phyloP scores from a whole-genome alignment of 2,113 vertebrate species.

The Cyprinodon variegatus region DNA sequence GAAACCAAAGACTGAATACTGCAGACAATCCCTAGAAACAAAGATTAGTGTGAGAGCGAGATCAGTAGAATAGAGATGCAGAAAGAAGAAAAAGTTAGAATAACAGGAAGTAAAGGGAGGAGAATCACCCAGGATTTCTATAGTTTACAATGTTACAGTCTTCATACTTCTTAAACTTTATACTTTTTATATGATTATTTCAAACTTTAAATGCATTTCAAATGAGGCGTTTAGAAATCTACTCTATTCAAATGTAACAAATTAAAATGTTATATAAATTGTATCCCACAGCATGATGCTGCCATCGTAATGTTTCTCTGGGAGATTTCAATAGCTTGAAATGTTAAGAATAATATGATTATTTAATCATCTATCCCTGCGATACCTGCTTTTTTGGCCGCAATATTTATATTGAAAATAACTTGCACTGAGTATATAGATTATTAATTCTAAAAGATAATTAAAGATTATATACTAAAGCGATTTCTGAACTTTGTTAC shows the following conservation, averaged over 20 bases:
- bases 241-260: no score
- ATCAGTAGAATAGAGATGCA: slow-evolving; percentile 1
- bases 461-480: not conserved
- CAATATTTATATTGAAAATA: no score
- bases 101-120: slow-evolving; percentile 4
- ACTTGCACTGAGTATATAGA: no score
- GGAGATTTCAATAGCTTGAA: no score
- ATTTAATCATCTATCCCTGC: no score
- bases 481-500: not conserved
- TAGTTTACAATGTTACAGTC: not conserved
- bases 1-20: slow-evolving; percentile 8
- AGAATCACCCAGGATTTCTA: slow-evolving; percentile 52
- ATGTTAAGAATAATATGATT: no score
- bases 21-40: slow-evolving; percentile 2
- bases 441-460: no score
- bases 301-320: no score
- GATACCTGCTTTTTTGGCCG: no score
- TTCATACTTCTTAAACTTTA: not conserved
- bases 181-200: not conserved
- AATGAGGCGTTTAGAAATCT: no score
- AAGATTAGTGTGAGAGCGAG: slow-evolving; percentile 34
- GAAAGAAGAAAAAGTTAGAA: slow-evolving; percentile 37
- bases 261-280: no score
- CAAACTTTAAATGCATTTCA: not conserved
- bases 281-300: no score